These are phyloP conservation scores for Cathartes aura DNA, from an alignment of 2,113 vertebrate genomes.

Conservation along the genomic window DNA sequence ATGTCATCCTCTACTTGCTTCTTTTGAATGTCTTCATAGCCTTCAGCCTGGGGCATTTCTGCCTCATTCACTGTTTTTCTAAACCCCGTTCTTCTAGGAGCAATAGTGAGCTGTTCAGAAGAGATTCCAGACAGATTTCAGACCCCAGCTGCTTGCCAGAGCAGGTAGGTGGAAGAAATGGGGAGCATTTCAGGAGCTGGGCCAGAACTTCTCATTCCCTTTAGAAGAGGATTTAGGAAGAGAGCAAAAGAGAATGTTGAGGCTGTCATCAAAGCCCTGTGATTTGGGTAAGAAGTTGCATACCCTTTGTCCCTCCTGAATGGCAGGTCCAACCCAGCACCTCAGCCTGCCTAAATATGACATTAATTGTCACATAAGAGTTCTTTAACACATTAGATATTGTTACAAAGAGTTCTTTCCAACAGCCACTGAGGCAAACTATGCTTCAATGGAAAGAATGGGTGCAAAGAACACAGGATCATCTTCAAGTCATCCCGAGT, in stretches of 20 bases:
- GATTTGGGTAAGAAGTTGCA: background rate
- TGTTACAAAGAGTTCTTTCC: background rate
- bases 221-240: background rate
- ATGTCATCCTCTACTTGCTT: background rate
- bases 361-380: background rate
- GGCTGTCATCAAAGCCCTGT: background rate
- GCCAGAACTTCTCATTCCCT: background rate
- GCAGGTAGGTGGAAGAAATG: background rate
- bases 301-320: background rate
- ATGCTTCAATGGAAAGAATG: accelerated
- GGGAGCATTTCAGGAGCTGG: background rate
- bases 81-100: background rate
- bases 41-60: background rate
- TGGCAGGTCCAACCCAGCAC: background rate
- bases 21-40: background rate
- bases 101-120: background rate
- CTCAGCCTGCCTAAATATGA: background rate
- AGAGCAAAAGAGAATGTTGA: background rate
- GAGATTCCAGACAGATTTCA: background rate
- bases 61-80: background rate
- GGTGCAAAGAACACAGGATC: background rate
- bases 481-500: background rate
- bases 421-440: background rate
- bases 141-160: background rate
- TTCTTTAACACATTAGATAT: background rate